phyloP scores from a whole-genome alignment of 2,888 invertebrate species.

The Plebejus argus region DNA sequence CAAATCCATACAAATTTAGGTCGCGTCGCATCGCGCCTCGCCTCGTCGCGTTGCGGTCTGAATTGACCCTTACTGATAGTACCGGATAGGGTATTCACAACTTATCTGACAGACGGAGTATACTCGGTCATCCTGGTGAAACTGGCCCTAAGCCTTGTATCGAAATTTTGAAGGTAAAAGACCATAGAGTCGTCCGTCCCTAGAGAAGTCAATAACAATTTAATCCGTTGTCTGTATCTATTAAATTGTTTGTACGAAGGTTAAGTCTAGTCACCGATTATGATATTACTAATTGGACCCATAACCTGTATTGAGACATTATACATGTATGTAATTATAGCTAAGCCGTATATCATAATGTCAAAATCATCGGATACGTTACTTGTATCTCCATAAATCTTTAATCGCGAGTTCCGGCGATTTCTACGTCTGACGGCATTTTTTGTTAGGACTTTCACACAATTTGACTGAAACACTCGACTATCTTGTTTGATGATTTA shows the following conservation, averaged over 20 bases:
- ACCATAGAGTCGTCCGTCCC: too few relatives aligned
- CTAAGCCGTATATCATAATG: constrained; percentile 14
- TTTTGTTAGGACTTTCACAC: constrained; percentile 47
- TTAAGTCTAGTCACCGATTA: background rate
- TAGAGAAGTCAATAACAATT: background rate
- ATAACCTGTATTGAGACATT: background rate
- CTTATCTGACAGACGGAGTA: too few relatives aligned
- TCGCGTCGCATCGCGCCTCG: too few relatives aligned
- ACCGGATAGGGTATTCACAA: too few relatives aligned
- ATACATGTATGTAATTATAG: constrained; percentile 26
- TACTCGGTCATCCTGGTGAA: too few relatives aligned
- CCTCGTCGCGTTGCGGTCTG: too few relatives aligned
- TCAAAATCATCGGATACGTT: constrained; percentile 37
- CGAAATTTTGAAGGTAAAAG: too few relatives aligned
- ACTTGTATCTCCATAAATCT: constrained; percentile 37
- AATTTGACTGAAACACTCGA: constrained; percentile 40
- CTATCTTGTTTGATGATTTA: constrained; percentile 36
- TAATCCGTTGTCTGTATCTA: background rate
- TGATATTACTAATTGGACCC: background rate
- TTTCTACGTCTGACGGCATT: constrained; percentile 41
- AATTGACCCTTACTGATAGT: too few relatives aligned
- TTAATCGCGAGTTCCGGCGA: constrained; percentile 33
- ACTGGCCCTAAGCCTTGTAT: too few relatives aligned
- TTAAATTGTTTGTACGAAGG: background rate
- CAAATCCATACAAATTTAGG: too few relatives aligned